Evolutionary conservation across 2,888 invertebrate genomes (phyloP).

Genomic region (Tinea semifulvella): DNA sequence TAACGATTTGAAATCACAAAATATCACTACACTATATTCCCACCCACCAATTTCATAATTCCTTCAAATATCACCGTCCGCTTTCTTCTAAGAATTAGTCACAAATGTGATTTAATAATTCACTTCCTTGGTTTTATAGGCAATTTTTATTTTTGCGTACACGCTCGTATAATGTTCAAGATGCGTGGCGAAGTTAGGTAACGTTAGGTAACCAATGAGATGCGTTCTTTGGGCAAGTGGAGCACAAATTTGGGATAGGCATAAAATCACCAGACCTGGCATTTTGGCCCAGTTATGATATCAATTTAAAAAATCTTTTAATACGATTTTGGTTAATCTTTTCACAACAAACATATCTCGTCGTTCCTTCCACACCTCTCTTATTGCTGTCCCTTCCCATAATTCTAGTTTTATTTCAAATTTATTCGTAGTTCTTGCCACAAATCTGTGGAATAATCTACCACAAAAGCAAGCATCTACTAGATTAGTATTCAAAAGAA

Average conservation of each 20-base stretch:
- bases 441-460: too few relatives aligned
- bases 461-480: too few relatives aligned
- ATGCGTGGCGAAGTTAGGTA: conserved; percentile 35
- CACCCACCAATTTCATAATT: conserved; percentile 53
- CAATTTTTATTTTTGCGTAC: conserved; percentile 30
- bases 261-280: conserved; percentile 21
- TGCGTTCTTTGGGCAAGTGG: conserved; percentile 52
- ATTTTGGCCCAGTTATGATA: conserved; percentile 7
- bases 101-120: conserved; percentile 37
- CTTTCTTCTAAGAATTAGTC: conserved; percentile 9
- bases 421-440: too few relatives aligned
- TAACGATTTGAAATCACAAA: too few relatives aligned
- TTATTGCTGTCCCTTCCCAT: too few relatives aligned
- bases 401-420: too few relatives aligned
- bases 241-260: conserved; percentile 33
- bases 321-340: too few relatives aligned
- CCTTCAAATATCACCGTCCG: conserved; percentile 27
- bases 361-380: too few relatives aligned
- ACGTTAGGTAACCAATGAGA: conserved; percentile 43
- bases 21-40: conserved; percentile 14
- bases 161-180: conserved; percentile 2
- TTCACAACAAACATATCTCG: too few relatives aligned
- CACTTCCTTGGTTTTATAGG: conserved; percentile 43
- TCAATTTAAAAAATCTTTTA: too few relatives aligned
- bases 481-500: too few relatives aligned